Base-by-base conservation (phyloP, 1,140 invertebrate genomes). In the Hycleus cichorii region DNA sequence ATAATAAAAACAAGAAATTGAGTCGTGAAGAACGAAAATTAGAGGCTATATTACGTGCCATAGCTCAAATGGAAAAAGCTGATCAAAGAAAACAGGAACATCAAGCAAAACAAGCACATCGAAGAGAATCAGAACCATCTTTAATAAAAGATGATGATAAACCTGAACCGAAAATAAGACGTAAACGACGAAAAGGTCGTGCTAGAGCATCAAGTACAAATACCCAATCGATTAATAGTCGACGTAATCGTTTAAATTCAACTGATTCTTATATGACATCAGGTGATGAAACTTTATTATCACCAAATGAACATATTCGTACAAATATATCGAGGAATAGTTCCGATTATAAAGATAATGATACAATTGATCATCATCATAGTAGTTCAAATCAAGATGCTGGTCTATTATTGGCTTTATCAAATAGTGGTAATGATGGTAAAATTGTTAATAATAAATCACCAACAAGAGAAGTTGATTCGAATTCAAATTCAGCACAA, bases 1-100 rank as follows among this genome's bases (percentile, higher is more conserved):
- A 66, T 66, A 80, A 67, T 69, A 83, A 78, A 68, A 82, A 76
- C 67, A 84, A 80, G 59, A 84, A 77, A 46, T 70, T 80, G 73
- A 72, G 86, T 91, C 90, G 2, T 77, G 95, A 98, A 74, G 94
- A 98, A 69, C 81, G 93, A n/a, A 98, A 98, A 77, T 86, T 98
- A 80, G 90, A 95, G 69, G 92, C 93, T 0, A 93, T 95, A 61
- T 87, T 98, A 83, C 91, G 93, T 69, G 91, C 92, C 0, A 93
- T 98, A 73, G 89, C 89, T 64, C 79, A 88, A 32, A 80, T 91
- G 78, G 89, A 91, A 64, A 89, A 89, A 63, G 85, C 84, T 10
- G 82, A 89, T 67, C 84, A 87, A 49, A 75, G 86, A n/a, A 88
- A 88, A 65, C 86, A 89, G 67, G 86, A 88, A 64, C 81, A 83